phyloP scores from a whole-genome alignment of 2,797 vertebrate genomes.

The Ceryle rudis region DNA sequence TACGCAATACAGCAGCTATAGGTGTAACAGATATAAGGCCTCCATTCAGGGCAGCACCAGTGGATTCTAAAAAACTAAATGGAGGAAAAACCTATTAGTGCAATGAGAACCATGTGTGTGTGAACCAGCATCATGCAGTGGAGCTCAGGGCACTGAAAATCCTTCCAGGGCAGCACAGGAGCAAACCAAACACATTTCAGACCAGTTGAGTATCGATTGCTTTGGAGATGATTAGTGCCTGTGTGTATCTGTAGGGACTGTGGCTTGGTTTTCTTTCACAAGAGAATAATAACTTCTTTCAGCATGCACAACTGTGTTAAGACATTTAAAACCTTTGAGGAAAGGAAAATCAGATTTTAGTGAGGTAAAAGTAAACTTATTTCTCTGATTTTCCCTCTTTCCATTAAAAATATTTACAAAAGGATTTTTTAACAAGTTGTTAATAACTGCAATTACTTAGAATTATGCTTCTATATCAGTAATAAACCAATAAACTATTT shows the following conservation, averaged over 20 bases:
- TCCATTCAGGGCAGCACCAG: neutral
- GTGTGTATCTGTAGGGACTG: neutral
- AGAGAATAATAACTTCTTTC: neutral
- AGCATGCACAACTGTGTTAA: neutral
- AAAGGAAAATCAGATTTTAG: neutral
- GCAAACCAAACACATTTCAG: accelerated
- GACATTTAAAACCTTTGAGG: neutral
- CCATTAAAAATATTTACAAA: neutral
- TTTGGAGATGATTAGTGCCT: neutral
- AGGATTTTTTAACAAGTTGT: accelerated
- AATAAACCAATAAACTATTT: neutral
- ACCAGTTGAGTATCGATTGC: neutral
- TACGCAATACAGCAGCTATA: neutral
- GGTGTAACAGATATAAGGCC: neutral
- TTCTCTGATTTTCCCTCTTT: neutral
- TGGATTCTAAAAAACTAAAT: neutral
- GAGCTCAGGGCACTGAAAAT: neutral
- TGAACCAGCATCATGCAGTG: neutral
- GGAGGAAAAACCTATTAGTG: neutral
- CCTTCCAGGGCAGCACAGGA: neutral
- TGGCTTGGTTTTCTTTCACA: neutral
- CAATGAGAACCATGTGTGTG: neutral
- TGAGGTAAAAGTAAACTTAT: neutral
- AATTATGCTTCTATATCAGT: neutral
- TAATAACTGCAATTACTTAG: neutral